Conservation (phyloP, 2,888 invertebrate genomes). For the Charanyca ferruginea region DNA sequence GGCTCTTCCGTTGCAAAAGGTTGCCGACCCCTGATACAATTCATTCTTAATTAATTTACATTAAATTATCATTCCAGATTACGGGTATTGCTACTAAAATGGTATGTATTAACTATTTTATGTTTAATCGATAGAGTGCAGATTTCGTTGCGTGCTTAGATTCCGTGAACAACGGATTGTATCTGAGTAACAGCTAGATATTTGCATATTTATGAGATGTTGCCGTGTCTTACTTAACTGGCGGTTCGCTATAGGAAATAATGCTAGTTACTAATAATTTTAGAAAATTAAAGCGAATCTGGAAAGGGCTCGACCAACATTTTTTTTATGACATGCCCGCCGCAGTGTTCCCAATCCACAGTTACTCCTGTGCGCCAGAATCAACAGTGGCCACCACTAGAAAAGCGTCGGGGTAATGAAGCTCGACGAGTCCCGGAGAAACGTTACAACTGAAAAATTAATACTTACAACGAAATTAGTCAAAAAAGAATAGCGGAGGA, state of each 20-base stretch:
- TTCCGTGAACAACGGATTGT: conserved; percentile 41
- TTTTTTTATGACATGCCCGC: too few relatives aligned
- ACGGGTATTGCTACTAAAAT: conserved; percentile 18
- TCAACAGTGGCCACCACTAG: too few relatives aligned
- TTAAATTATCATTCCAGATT: conserved; percentile 36
- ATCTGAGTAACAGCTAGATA: conserved; percentile 17
- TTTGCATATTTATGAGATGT: conserved; percentile 59
- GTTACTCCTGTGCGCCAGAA: too few relatives aligned
- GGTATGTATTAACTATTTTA: conserved; percentile 36
- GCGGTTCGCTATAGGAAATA: conserved; percentile 7
- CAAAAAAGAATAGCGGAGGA: too few relatives aligned
- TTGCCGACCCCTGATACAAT: too few relatives aligned
- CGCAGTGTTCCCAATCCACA: too few relatives aligned
- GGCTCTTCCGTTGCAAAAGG: too few relatives aligned
- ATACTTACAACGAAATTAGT: too few relatives aligned
- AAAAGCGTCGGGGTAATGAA: too few relatives aligned
- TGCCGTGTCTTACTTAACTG: conserved; percentile 40
- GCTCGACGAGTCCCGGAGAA: too few relatives aligned
- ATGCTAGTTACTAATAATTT: conserved; percentile 19
- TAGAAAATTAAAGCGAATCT: background rate
- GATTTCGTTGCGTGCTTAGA: conserved; percentile 51
- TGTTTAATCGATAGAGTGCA: conserved; percentile 52
- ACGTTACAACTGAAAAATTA: too few relatives aligned
- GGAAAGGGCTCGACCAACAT: background rate
- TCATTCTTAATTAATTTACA: conserved; percentile 52